Base-by-base conservation (phyloP, 23 tunicate species). In the Styela plicata region DNA sequence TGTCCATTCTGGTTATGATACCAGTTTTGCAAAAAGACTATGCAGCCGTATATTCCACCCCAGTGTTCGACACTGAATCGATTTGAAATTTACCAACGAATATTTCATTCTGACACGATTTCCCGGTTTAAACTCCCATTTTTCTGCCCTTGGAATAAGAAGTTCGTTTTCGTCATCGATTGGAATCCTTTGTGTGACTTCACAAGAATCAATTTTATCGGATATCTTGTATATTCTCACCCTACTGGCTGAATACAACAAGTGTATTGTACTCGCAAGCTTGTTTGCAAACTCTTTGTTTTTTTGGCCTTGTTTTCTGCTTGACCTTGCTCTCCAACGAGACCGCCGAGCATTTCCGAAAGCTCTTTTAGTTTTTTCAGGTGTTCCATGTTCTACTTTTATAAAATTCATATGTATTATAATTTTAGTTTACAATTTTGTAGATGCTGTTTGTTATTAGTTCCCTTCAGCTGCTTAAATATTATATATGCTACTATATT, bases 101-200 rank as follows among this genome's bases (percentile, higher is more conserved):
- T 76, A 76, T 24, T 76, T 53, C 0, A 76, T 44, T 44, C 31
- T 36, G 10, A 76, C 81, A 13, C 64, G 29, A 29, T 76, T 1
- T 44, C 81, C 81, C 0, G 44, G 81, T 53, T 76, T 18, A 24
- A 76, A 76, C 0, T 76, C 81, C 81, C 81, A 76, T 44, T 44
- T 29, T 1, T 76, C 81, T 21, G 65, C 66, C 32, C n/a, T 44
- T 52, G 81, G 81, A 23, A 76, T 76, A 31, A 28, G 36, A 2
- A 71, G 5, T 71, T 71, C 36, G 5, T 7, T 66, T 32, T 71
- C 77, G 22, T 76, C 26, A 13, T 21, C 25, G 21, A 44, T 16
- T 1, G 20, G 26, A 25, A 76, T 24, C 10, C 21, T 24, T 36
- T 57, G 67, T 23, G 25, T 24, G 17, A 76, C 28, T 53, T 76